Evolutionary conservation across 2,888 invertebrate species (phyloP).

Genomic region (Rugalucina vietnamica): DNA sequence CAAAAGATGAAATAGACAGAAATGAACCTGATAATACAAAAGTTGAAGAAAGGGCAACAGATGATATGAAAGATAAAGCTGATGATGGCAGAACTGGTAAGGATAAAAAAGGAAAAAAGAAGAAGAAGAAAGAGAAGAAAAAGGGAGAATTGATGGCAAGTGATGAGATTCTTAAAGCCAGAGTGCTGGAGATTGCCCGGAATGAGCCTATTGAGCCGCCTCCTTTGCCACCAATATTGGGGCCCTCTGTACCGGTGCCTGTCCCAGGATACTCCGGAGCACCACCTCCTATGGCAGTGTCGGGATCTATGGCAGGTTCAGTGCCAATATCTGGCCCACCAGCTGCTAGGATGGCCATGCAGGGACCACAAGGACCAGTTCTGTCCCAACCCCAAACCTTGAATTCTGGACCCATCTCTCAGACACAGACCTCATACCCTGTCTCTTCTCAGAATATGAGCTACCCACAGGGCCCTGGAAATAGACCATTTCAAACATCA

Average conservation of each 20-base stretch:
- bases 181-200: slow-evolving; percentile 52
- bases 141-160: slow-evolving; percentile 27
- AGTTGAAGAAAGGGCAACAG: slow-evolving; percentile 35
- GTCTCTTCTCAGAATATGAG: not conserved
- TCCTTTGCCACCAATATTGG: slow-evolving; percentile 22
- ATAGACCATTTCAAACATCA: too few species aligned
- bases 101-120: slow-evolving; percentile 33
- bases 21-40: slow-evolving; percentile 1
- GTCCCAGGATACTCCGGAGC: slow-evolving; percentile 7
- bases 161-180: slow-evolving; percentile 53
- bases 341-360: not conserved
- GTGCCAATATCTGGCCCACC: not conserved
- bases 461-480: not conserved
- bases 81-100: slow-evolving; percentile 21
- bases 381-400: not conserved
- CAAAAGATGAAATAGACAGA: not conserved
- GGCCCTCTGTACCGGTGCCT: not conserved
- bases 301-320: not conserved
- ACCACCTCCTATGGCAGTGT: slow-evolving; percentile 15
- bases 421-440: not conserved
- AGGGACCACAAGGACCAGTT: slow-evolving; percentile 15
- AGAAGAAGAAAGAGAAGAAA: slow-evolving; percentile 35
- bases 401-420: not conserved
- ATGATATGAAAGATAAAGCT: slow-evolving; percentile 31
- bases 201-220: slow-evolving; percentile 53